Base-by-base conservation (phyloP, 1,140 invertebrate species). In the Pachypsylla venusta region DNA sequence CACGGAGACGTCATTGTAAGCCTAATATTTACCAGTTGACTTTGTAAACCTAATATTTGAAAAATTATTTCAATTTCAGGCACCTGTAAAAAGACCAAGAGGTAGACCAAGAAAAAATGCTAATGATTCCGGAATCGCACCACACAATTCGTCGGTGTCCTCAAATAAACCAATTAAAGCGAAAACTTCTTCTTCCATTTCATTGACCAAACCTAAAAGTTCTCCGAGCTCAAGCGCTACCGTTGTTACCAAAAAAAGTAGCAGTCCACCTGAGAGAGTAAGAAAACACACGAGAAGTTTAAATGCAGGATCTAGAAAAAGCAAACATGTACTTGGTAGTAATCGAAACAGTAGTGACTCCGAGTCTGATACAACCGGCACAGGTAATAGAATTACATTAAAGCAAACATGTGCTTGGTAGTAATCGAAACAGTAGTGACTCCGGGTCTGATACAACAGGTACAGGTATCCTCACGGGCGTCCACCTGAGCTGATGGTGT, bases 401-500 rank as follows among this genome's bases (percentile, higher is more conserved):
- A 48, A 48, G 42, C 16, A 48, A 48, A 48, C 42, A 48, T n/a
- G 42, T 48, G 42, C 42, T 48, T n/a, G 42, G 42, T 48, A 55
- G 57, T 10, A 48, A 22, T 48, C 42, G 42, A n/a, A 22, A n/a
- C 42, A 53, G 66, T 59, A 53, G 59, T 61, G 30, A 67, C 69
- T 64, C 75, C 66, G 24, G 74, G 71, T 61, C 65, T 4, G 67
- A 71, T 40, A 60, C 28, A 39, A 71, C 74, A 1, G 73, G 74
- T 54, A 74, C 74, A 0, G 74, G 75, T 54, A 64, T 70, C 59
- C 70, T 74, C 5, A 73, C 71, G 39, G 66, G 77, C n/a, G n/a
- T n/a, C n/a, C n/a, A n/a, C n/a, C n/a, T n/a, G n/a, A n/a, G n/a
- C n/a, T n/a, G n/a, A n/a, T n/a, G n/a, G n/a, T n/a, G n/a, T n/a